Evolutionary conservation across 2,888 invertebrate species (phyloP).

Genomic region (Acholoe squamosa): DNA sequence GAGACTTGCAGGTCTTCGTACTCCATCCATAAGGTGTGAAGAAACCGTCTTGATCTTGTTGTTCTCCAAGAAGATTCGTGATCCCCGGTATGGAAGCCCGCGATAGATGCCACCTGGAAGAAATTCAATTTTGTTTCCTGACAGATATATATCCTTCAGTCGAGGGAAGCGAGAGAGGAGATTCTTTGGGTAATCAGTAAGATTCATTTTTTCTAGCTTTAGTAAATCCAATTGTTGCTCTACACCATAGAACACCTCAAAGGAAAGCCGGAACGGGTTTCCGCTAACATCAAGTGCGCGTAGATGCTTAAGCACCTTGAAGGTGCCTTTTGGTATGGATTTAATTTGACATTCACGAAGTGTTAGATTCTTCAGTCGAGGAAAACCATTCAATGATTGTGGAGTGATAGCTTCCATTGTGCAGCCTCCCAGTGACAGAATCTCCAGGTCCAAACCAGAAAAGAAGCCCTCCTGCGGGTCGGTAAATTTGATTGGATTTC

Average conservation of each 20-base stretch:
- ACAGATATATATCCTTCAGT: constrained; percentile 34
- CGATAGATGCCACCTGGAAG: constrained; percentile 23
- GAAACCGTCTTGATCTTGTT: constrained; percentile 39
- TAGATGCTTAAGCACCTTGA: constrained; percentile 22
- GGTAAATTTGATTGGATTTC: neutral
- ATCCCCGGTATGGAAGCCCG: neutral
- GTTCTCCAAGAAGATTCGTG: neutral
- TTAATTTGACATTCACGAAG: constrained; percentile 21
- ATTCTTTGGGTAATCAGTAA: neutral
- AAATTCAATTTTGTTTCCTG: neutral
- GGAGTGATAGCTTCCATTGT: constrained; percentile 10
- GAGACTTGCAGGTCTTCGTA: constrained; percentile 27
- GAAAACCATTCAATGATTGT: neutral
- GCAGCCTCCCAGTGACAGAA: constrained; percentile 28
- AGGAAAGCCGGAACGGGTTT: neutral
- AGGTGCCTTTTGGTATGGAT: constrained; percentile 39
- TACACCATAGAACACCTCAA: constrained; percentile 20
- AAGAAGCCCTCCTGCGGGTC: neutral
- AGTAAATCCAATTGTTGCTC: neutral
- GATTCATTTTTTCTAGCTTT: constrained; percentile 14
- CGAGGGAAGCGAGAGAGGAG: constrained; percentile 33
- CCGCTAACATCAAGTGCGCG: constrained; percentile 12
- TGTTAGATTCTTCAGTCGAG: neutral
- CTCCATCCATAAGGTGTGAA: constrained; percentile 43
- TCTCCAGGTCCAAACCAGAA: constrained; percentile 22